Evolutionary conservation across 2,888 invertebrate species (phyloP), one percentile per base, ranked within the genome.

Genomic region (Tiliacea aurago): DNA sequence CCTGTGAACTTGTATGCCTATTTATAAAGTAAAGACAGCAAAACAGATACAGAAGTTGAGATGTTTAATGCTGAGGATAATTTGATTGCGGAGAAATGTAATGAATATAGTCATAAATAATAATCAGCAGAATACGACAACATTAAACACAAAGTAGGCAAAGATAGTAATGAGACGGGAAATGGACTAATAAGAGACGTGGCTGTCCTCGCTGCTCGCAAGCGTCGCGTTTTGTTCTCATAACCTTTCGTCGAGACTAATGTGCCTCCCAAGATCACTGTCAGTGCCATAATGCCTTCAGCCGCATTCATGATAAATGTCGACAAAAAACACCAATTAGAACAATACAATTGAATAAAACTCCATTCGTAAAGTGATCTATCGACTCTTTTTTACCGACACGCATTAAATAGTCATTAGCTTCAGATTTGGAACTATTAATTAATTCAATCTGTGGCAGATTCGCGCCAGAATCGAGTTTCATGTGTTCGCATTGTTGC

Each of bases 371-470:
- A 80, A 75, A 84, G 80, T 84, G 86, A 89, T 88, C 84, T 86
- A 88, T 88, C 84, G 84, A 66, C 73, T 88, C 85, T 87, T 90
- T 91, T 90, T 85, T 83, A 77, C 82, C 84, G 87, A 89, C 87
- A 89, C 90, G 91, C 91, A 92, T 92, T 91, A 91, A 91, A 91
- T 86, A 91, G 89, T 90, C 91, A 93, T 93, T 94, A 93, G 89
- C 88, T 86, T 86, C 84, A 87, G 88, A 88, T 91, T 89, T 87
- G 84, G 85, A 87, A 90, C 88, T 88, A 91, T 91, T 91, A 92
- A 93, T 93, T 91, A 90, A 91, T 92, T 91, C 88, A 90, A 91
- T 90, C 87, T 88, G 83, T 80, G 76, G 87, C 87, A 87, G 86
- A 90, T 91, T 90, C 83, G 83, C 84, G 83, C 67, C 83, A 82